Evolutionary conservation across 2,797 vertebrate species (phyloP).

Genomic region (Myotis planiceps): DNA sequence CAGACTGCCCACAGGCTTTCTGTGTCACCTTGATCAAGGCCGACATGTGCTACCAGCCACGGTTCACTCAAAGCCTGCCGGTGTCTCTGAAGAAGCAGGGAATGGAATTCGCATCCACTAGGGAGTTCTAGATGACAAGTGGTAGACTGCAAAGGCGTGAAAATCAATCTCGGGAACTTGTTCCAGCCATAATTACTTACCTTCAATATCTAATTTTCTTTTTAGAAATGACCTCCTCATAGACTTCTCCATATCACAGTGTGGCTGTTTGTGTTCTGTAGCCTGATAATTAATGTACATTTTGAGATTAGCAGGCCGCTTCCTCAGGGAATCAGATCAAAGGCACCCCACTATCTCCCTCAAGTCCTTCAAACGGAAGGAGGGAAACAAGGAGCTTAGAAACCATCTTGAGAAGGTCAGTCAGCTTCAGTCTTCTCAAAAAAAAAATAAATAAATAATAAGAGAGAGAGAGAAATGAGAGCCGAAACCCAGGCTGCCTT

Average conservation of each 20-base stretch:
- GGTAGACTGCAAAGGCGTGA: neutral
- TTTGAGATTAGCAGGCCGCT: neutral
- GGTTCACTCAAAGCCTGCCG: neutral
- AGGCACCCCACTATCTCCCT: neutral
- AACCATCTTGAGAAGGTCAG: neutral
- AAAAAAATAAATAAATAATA: neutral
- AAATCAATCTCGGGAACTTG: neutral
- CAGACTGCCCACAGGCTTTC: neutral
- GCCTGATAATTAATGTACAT: neutral
- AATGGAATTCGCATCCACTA: neutral
- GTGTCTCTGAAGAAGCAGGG: neutral
- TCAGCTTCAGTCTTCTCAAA: neutral
- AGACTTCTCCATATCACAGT: neutral
- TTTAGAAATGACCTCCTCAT: neutral
- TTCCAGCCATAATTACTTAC: neutral
- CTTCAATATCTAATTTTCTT: conserved; percentile 28
- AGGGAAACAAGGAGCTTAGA: neutral
- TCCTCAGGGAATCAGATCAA: neutral
- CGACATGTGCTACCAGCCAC: neutral
- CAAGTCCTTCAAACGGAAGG: neutral
- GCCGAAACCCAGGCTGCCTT: neutral
- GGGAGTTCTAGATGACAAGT: neutral
- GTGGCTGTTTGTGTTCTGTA: neutral
- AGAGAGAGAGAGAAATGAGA: neutral
- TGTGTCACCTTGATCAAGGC: neutral